Evolutionary conservation across 2,888 invertebrate species (phyloP), one percentile per base, ranked within the genome.

Genomic region (Dasypolia templi): DNA sequence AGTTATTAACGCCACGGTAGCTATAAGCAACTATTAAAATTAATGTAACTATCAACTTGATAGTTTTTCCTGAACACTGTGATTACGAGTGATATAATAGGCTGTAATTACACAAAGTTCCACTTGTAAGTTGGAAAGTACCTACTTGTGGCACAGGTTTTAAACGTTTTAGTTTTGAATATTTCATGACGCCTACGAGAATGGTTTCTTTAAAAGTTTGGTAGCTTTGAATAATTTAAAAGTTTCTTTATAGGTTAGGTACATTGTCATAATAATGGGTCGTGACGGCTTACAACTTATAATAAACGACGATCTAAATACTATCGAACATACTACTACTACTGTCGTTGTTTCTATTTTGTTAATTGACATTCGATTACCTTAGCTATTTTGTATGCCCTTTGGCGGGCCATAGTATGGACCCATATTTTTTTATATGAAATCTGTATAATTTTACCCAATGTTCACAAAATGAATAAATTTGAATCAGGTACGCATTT

Each of bases 141-240:
- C 2, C 9, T 61, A 42, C 70, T 63, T 7, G 3, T n/a, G 35
- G 22, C 17, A 69, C 53, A 59, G 71, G 49, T 81, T 65, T 35
- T 14, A 53, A 68, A 26, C 22, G 49, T 65, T 72, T 39, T 66
- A 51, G 29, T 55, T 46, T 55, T 69, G 55, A 65, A 79, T 80
- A 69, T 75, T 80, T 56, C 44, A 80, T 62, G 46, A 53, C 49
- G n/a, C 14, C 42, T 44, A 58, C 22, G 58, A 64, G 19, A 58
- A 42, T 49, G 51, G n/a, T 55, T 77, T 55, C 12, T 78, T 22
- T 44, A 42, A 73, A 78, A 74, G 51, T 74, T 79, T 42, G 22
- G 29, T 56, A 32, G 46, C 67, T 73, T 26, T 53, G 63, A 67
- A 74, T 74, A 53, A 74, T 58, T 77, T 55, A 14, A 62, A 56